Percentiles rank a stretch among this genome's conserved stretches.
These are phyloP conservation scores for Rynchops niger DNA, from an alignment of 2,113 vertebrate genomes.

Conservation along the genomic window DNA sequence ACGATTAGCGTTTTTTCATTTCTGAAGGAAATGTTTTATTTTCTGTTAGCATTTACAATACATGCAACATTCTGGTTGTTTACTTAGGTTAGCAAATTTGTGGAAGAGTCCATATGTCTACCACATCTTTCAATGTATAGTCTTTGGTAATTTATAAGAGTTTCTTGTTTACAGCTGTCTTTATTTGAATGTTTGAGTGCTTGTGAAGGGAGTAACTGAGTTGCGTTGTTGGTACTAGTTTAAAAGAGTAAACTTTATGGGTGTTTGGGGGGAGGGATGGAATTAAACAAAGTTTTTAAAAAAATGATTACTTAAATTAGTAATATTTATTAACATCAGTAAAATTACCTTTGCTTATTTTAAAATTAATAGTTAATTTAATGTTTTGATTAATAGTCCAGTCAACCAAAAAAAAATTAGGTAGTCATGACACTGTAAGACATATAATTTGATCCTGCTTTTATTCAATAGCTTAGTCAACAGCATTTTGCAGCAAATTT, in stretches of 20 bases:
- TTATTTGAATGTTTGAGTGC: not conserved
- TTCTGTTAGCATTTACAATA: not conserved
- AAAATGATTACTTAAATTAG: not conserved
- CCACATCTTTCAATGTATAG: not conserved
- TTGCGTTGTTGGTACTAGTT: not conserved
- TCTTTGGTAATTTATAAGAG: not conserved
- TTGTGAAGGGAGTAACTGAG: not conserved
- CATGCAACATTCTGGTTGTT: not conserved
- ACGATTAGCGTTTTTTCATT: not conserved
- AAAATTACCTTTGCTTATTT: not conserved
- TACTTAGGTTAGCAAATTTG: not conserved
- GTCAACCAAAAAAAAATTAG: not conserved
- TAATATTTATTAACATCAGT: not conserved
- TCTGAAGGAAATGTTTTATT: not conserved
- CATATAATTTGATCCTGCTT: not conserved
- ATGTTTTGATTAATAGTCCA: not conserved
- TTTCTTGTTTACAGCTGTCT: not conserved
- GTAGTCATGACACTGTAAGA: not conserved
- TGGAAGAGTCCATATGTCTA: not conserved
- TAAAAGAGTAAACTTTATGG: not conserved
- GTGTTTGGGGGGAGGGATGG: not conserved
- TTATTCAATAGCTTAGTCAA: not conserved
- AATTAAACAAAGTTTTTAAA: not conserved
- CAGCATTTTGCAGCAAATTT: not conserved
- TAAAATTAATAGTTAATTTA: not conserved